Percentiles rank a stretch among this genome's conserved stretches.
These are phyloP conservation scores for Aix galericulata DNA, from an alignment of 2,113 vertebrate genomes.

Conservation along the genomic window DNA sequence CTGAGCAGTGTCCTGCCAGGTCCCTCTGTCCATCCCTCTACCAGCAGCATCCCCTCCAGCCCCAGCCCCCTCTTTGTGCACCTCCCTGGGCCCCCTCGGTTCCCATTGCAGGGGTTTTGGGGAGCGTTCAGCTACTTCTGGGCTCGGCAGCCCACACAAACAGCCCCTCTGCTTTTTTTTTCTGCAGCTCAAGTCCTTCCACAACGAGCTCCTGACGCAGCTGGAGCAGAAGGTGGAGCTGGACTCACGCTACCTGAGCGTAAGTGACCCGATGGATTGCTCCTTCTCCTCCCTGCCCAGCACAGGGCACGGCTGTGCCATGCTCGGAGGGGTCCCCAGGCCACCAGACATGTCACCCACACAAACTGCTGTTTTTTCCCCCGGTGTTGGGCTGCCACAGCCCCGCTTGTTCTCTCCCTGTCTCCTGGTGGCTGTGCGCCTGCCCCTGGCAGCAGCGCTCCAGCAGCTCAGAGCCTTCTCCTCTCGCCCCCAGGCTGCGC, in stretches of 20 bases:
- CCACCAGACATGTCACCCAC: rapidly evolving
- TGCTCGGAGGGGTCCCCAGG: rapidly evolving
- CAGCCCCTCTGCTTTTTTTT: background rate
- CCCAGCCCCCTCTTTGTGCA: background rate
- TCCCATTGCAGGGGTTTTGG: background rate
- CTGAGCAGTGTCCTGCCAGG: background rate
- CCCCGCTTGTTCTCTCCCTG: background rate
- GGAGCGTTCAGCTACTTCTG: background rate
- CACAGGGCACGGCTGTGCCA: rapidly evolving
- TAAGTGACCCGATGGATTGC: conserved; percentile 71
- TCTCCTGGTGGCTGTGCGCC: background rate
- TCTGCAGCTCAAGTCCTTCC: conserved; percentile 93
- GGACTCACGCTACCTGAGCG: conserved; percentile 94
- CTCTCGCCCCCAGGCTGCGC: conserved; percentile 82
- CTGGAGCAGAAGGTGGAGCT: conserved; percentile 99
- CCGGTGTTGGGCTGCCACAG: rapidly evolving
- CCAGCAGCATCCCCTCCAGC: background rate
- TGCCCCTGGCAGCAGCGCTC: background rate
- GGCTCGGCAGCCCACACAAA: background rate
- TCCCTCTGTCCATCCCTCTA: background rate
- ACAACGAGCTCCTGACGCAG: conserved; percentile 94
- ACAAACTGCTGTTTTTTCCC: background rate
- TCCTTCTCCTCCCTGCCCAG: background rate
- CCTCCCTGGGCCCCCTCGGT: background rate
- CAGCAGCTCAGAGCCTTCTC: background rate